These are phyloP conservation scores for Sphyrna mokarran DNA, from an alignment of 2,113 vertebrate genomes.

Conservation along the genomic window DNA sequence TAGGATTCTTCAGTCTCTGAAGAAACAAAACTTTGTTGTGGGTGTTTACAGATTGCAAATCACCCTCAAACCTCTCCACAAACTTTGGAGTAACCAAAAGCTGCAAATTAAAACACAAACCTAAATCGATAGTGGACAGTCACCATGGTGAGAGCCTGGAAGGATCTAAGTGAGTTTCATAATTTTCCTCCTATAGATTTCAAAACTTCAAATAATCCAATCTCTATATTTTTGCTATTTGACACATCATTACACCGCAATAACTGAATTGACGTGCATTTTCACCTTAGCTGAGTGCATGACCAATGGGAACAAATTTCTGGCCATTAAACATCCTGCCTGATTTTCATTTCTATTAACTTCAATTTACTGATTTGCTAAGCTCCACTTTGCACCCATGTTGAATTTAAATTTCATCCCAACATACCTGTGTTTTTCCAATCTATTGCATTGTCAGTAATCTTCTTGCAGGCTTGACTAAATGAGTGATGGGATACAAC, in stretches of 20 bases:
- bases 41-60: neutral
- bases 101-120: neutral
- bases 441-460: neutral
- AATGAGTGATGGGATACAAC: neutral
- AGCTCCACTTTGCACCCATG: neutral
- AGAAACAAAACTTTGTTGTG: neutral
- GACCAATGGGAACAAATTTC: neutral
- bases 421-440: neutral
- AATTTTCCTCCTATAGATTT: neutral
- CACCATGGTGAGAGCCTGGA: neutral
- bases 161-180: neutral
- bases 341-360: neutral
- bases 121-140: neutral
- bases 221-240: neutral
- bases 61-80: neutral
- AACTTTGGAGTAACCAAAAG: neutral
- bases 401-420: neutral
- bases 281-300: neutral
- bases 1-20: neutral
- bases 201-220: neutral
- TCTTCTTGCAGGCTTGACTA: neutral
- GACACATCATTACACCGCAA: neutral
- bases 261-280: neutral
- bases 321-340: neutral
- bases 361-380: neutral